Percentiles rank a stretch among this genome's conserved stretches.
Conservation (phyloP, 2,888 invertebrate species). For the Eristalinus sepulchralis region DNA sequence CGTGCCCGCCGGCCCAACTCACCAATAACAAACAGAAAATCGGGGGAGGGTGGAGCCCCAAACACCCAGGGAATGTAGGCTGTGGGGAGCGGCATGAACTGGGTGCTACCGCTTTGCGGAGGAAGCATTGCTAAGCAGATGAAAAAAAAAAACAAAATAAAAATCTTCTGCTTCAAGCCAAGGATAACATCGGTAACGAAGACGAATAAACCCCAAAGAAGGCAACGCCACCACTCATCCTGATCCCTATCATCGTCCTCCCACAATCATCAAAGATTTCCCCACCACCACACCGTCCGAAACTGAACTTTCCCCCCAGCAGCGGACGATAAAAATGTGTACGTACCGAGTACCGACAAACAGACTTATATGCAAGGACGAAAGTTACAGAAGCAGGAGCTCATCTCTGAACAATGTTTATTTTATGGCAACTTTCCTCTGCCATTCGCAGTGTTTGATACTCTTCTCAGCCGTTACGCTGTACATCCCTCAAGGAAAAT, state of each 20-base stretch:
- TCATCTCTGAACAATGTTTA: conserved; percentile 67
- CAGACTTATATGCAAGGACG: neutral
- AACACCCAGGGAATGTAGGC: conserved; percentile 11
- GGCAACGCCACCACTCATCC: conserved; percentile 29
- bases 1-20: conserved; percentile 1
- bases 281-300: conserved; percentile 19
- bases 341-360: neutral
- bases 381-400: conserved; percentile 39
- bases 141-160: conserved; percentile 28
- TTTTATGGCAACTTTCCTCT: conserved; percentile 57
- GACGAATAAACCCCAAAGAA: conserved; percentile 4
- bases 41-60: neutral
- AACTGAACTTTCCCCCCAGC: neutral
- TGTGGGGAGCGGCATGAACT: neutral
- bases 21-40: conserved; percentile 23
- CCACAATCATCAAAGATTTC: conserved; percentile 43
- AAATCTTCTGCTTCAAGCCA: conserved; percentile 14
- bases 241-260: conserved; percentile 34
- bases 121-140: conserved; percentile 7
- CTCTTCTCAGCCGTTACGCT: conserved; percentile 36
- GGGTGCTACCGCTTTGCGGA: neutral
- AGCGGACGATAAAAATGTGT: conserved; percentile 54
- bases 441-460: conserved; percentile 50
- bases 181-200: conserved; percentile 45
- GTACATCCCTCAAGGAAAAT: conserved; percentile 49